A percentile compares a stretch with the other conserved stretches of the same genome.
Evolutionary conservation across 2,113 vertebrate genomes (phyloP).

Genomic region (Zeus faber): DNA sequence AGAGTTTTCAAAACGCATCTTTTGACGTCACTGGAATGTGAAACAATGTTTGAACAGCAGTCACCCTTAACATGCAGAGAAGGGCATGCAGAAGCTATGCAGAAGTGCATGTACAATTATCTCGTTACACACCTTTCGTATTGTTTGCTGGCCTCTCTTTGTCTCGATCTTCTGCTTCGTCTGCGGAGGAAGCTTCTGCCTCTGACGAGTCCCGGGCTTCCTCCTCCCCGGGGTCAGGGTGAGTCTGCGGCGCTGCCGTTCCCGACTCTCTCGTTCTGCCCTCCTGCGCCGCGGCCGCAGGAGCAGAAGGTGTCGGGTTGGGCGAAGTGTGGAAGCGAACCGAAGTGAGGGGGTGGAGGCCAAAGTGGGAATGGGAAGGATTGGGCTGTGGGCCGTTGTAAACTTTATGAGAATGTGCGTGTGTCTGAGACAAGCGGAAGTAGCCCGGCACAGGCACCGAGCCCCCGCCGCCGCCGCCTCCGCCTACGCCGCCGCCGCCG

Average conservation of each 20-base stretch:
- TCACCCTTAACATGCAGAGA: no score
- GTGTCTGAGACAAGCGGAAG: conserved; percentile 97
- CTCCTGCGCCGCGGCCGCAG: conserved; percentile 71
- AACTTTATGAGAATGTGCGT: conserved; percentile 88
- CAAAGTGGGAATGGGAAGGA: conserved; percentile 79
- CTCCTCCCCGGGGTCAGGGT: conserved; percentile 74
- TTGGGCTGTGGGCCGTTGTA: conserved; percentile 81
- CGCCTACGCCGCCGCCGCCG: conserved; percentile 58
- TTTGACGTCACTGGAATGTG: no score
- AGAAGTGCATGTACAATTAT: conserved; percentile 86
- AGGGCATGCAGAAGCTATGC: no score
- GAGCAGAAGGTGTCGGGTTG: conserved; percentile 77
- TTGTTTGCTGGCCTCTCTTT: conserved; percentile 83
- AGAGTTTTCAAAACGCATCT: no score
- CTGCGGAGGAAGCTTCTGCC: conserved; percentile 88
- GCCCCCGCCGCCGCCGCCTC: conserved; percentile 60
- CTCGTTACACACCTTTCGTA: conserved; percentile 84
- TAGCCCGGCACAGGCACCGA: conserved; percentile 96
- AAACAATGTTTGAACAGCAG: no score
- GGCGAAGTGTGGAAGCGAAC: conserved; percentile 85
- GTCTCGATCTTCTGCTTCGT: conserved; percentile 83
- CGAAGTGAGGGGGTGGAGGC: conserved; percentile 78
- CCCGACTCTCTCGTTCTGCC: conserved; percentile 81
- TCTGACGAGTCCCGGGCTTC: conserved; percentile 86
- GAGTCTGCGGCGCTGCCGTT: conserved; percentile 80